Percentiles rank a stretch among this genome's conserved stretches.
Conservation (phyloP, 2,113 vertebrate species). For the Fulmarus glacialis region DNA sequence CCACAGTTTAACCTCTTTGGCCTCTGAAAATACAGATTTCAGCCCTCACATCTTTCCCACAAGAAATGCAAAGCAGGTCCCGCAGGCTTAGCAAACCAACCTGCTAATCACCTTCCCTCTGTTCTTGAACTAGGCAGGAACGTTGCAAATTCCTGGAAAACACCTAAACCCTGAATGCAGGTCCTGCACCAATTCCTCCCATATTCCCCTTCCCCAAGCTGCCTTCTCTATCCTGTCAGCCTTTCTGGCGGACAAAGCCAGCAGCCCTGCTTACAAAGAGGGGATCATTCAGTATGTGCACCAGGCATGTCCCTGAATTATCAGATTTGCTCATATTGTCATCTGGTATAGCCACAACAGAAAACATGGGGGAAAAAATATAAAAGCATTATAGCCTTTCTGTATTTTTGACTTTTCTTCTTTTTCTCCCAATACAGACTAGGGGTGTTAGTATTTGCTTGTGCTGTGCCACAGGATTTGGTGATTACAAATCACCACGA, state of each 20-base stretch:
- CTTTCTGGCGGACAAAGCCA: not conserved
- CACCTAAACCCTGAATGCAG: not conserved
- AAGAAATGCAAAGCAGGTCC: not conserved
- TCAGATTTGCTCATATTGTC: not conserved
- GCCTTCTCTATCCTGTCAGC: not conserved
- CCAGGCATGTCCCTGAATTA: not conserved
- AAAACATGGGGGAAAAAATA: fast-evolving
- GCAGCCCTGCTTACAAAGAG: not conserved
- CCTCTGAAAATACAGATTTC: not conserved
- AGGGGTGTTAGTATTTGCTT: not conserved
- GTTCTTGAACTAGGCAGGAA: not conserved
- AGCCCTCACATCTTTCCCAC: not conserved
- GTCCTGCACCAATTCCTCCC: not conserved
- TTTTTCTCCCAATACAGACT: not conserved
- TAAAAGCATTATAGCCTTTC: not conserved
- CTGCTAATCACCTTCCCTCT: not conserved
- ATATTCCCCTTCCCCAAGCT: not conserved
- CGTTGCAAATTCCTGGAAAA: not conserved
- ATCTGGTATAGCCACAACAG: not conserved
- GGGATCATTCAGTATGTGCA: not conserved
- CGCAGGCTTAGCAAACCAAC: not conserved
- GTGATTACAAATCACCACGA: not conserved
- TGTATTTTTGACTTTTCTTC: not conserved
- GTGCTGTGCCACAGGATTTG: not conserved
- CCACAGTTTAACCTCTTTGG: not conserved